Percentiles rank a stretch among this genome's conserved stretches.
These are phyloP conservation scores for Porites rus DNA, from an alignment of 92 coral and sea anemone genomes.

Conservation along the genomic window DNA sequence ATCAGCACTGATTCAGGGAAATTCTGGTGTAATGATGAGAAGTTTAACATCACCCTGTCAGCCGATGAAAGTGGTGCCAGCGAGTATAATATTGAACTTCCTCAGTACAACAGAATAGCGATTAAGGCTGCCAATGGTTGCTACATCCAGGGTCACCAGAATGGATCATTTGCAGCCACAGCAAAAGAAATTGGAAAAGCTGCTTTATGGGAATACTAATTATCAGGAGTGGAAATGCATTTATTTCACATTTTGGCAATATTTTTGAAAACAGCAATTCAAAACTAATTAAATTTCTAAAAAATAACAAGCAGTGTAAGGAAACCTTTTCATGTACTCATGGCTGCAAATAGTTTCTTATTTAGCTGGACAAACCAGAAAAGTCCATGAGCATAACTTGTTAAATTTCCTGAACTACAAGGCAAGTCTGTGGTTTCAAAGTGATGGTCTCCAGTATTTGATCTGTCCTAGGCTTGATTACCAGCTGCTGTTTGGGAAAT, in stretches of 20 bases:
- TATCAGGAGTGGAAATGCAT: not conserved
- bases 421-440: too few relatives aligned
- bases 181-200: conserved; percentile 72
- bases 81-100: conserved; percentile 83
- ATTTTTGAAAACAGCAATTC: conserved; percentile 23
- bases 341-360: too few relatives aligned
- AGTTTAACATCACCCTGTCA: conserved; percentile 69
- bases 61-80: conserved; percentile 78
- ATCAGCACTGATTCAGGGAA: conserved; percentile 82
- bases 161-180: conserved; percentile 88
- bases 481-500: too few relatives aligned
- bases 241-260: conserved; percentile 13
- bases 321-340: not conserved
- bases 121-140: conserved; percentile 91
- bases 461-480: too few relatives aligned
- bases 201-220: conserved; percentile 93
- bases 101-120: conserved; percentile 80
- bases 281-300: not conserved
- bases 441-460: too few relatives aligned
- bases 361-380: too few relatives aligned
- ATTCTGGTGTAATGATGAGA: conserved; percentile 79
- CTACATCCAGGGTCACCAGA: conserved; percentile 86
- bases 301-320: not conserved
- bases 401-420: too few relatives aligned
- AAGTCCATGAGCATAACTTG: too few relatives aligned